Percentiles rank a stretch among this genome's conserved stretches.
These are phyloP conservation scores for Psilopsiagon aymara DNA, from an alignment of 2,113 vertebrate species.

Conservation along the genomic window DNA sequence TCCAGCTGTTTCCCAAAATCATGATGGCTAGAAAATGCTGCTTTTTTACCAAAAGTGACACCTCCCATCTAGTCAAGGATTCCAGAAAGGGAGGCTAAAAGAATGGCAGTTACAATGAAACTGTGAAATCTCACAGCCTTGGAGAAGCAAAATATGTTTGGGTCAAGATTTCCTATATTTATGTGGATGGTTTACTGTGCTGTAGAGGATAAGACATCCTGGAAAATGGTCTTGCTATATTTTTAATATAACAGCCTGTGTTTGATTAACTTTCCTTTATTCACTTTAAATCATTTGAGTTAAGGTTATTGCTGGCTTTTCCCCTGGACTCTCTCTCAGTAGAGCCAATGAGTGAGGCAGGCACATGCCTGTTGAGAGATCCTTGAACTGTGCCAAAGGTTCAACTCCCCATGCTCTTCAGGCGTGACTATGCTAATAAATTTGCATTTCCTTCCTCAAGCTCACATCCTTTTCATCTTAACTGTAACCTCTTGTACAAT, in stretches of 20 bases:
- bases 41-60: neutral
- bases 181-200: neutral
- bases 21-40: neutral
- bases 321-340: neutral
- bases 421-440: conserved; percentile 11
- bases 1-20: neutral
- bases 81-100: neutral
- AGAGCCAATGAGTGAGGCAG: neutral
- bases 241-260: neutral
- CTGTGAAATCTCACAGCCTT: neutral
- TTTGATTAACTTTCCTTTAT: neutral
- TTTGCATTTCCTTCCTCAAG: neutral
- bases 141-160: neutral
- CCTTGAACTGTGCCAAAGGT: neutral
- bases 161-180: neutral
- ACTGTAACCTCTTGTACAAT: neutral
- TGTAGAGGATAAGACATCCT: neutral
- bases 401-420: neutral
- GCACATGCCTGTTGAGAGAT: neutral
- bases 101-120: neutral
- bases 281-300: neutral
- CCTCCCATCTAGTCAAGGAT: neutral
- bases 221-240: neutral
- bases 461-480: neutral
- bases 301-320: neutral